Base-by-base conservation (phyloP, 2,113 vertebrate genomes). In the Puntigrus tetrazona region DNA sequence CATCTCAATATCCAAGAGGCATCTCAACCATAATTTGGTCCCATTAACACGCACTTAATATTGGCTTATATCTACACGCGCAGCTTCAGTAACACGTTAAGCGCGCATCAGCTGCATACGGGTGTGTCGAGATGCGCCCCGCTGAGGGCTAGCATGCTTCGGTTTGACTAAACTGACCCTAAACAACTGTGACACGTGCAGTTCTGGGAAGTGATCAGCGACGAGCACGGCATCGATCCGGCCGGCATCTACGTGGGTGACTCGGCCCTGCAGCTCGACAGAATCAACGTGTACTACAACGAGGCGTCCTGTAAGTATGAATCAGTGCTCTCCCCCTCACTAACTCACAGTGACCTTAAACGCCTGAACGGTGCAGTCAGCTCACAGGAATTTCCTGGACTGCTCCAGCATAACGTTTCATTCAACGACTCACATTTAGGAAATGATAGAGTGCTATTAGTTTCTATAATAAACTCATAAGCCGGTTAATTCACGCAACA, bases 151-250 rank as follows among this genome's bases (percentile, higher is more conserved):
- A 65, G 57, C 47, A 78, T 82, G 63, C 20, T 52, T 9, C 41
- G 10, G 14, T 41, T 61, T 29, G 29, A 7, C 43, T 47, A 36
- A 65, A 81, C 13, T 36, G 45, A 69, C 38, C 0, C 61, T 18
- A 36, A 45, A 47, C 18, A 5, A 16, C 18, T 78, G 31, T 77
- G 77, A 82, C 87, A 84, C 25, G 22, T 34, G 82, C 72, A 95
- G 97, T 97, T 98, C 81, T 97, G 97, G 97, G 97, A 98, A 90
- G 97, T 97, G 91, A 98, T 98, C 93, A 97, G 97, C 20, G 97
- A 97, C 3, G 97, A 97, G 63, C 97, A 98, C 75, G 96, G 96
- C 57, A 97, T 98, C 86, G 96, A 97, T 92, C 93, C 96, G 2
- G 94, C 95, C 18, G 97, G 97, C 87, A 94, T 92, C 90, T 98